Conservation (phyloP, 1,140 invertebrate genomes). For the Medauroidea extradentata region DNA sequence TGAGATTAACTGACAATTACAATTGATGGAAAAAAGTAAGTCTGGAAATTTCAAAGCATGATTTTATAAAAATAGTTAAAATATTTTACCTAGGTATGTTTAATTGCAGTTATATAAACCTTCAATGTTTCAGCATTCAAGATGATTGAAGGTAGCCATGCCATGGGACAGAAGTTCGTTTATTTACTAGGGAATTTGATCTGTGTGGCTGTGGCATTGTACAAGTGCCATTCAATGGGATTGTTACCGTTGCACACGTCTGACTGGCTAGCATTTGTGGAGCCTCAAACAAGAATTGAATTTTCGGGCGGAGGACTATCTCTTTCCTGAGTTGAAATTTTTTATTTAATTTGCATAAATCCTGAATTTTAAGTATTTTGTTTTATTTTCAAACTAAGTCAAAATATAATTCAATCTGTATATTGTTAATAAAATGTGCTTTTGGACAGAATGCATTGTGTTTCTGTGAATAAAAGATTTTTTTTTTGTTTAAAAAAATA, state of each 20-base stretch:
- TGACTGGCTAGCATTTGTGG: constrained; percentile 98
- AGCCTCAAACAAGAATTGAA: constrained; percentile 82
- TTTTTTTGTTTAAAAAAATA: constrained; percentile 5
- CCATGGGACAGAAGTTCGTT: constrained; percentile 86
- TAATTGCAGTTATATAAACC: neutral
- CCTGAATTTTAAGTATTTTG: neutral
- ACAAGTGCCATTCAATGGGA: constrained; percentile 99
- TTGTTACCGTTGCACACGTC: constrained; percentile 94
- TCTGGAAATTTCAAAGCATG: too few species aligned
- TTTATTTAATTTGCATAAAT: neutral
- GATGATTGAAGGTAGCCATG: constrained; percentile 91
- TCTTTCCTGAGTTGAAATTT: constrained; percentile 53
- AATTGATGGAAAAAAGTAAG: too few species aligned
- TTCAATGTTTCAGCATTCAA: constrained; percentile 79
- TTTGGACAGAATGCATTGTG: neutral
- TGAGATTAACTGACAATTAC: too few species aligned
- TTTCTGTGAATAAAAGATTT: neutral
- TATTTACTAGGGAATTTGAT: constrained; percentile 94
- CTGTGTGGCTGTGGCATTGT: constrained; percentile 88
- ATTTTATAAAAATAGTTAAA: too few species aligned
- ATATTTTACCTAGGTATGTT: too few species aligned
- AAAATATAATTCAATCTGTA: neutral
- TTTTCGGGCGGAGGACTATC: constrained; percentile 81
- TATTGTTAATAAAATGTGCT: neutral
- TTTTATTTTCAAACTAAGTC: neutral